These are phyloP conservation scores for Drosophila eohydei DNA, from an alignment of 2,888 invertebrate genomes.

Conservation along the genomic window DNA sequence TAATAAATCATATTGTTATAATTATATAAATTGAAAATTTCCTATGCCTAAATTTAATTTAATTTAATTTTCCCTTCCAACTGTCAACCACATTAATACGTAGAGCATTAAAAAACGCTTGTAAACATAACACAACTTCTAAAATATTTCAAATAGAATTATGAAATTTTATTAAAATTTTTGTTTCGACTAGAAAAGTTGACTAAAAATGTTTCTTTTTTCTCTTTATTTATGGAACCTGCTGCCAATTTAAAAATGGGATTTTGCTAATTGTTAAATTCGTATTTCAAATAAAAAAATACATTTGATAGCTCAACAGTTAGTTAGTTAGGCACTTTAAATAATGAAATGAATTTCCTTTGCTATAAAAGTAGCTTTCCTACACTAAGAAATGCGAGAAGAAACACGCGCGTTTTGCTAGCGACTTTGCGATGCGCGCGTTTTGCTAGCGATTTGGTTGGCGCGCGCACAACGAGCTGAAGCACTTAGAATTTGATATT, in stretches of 20 bases:
- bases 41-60: not conserved
- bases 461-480: constrained; percentile 18
- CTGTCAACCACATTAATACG: constrained; percentile 19
- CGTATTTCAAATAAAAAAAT: constrained; percentile 43
- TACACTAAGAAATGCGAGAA: constrained; percentile 44
- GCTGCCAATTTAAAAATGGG: constrained; percentile 30
- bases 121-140: constrained; percentile 15
- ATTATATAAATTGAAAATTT: not conserved
- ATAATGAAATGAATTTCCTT: constrained; percentile 33
- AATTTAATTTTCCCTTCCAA: constrained; percentile 15
- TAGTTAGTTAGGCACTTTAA: constrained; percentile 54
- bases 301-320: constrained; percentile 50
- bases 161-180: constrained; percentile 15
- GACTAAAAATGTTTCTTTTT: not conserved
- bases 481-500: constrained; percentile 33
- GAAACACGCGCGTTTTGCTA: constrained; percentile 29
- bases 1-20: no score
- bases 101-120: constrained; percentile 15
- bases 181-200: constrained; percentile 10
- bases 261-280: constrained; percentile 36
- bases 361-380: constrained; percentile 7
- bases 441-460: not conserved
- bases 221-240: constrained; percentile 11
- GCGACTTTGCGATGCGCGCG: constrained; percentile 29
- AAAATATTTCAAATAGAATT: constrained; percentile 6